phyloP scores from a whole-genome alignment of 1,140 invertebrate genomes.

The Pseudachorutes palmiensis region DNA sequence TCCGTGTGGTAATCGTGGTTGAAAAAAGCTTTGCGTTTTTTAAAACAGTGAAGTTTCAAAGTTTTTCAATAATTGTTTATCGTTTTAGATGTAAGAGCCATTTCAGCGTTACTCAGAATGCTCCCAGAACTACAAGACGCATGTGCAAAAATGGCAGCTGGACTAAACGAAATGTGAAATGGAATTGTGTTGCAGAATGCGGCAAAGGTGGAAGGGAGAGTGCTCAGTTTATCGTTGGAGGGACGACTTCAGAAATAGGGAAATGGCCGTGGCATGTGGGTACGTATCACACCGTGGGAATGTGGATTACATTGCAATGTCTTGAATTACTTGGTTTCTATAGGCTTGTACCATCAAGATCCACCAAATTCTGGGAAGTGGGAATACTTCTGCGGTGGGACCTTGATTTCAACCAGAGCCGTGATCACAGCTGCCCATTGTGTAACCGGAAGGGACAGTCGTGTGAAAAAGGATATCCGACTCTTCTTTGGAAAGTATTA shows the following conservation, averaged over 20 bases:
- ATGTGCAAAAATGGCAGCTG: constrained; percentile 8
- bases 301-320: too few relatives aligned
- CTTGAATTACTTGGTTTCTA: background rate
- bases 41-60: too few relatives aligned
- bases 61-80: constrained; percentile 5
- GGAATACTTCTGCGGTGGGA: constrained; percentile 19
- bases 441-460: background rate
- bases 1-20: background rate
- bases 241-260: constrained; percentile 2
- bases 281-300: too few relatives aligned
- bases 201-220: constrained; percentile 10
- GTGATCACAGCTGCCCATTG: constrained; percentile 23
- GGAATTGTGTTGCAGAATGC: constrained; percentile 16
- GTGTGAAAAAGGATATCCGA: constrained; percentile 2
- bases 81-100: constrained; percentile 9
- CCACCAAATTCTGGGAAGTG: constrained; percentile 22
- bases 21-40: too few relatives aligned
- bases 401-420: constrained; percentile 10
- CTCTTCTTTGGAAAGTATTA: constrained; percentile 10
- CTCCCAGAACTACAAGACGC: background rate
- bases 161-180: constrained; percentile 4
- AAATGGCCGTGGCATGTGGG: constrained; percentile 25
- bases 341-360: constrained; percentile 20
- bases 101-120: background rate
- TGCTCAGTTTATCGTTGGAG: constrained; percentile 15